Percentiles rank a stretch among this genome's conserved stretches.
Conservation (phyloP, 2,888 invertebrate genomes). For the Machimus atricapillus region DNA sequence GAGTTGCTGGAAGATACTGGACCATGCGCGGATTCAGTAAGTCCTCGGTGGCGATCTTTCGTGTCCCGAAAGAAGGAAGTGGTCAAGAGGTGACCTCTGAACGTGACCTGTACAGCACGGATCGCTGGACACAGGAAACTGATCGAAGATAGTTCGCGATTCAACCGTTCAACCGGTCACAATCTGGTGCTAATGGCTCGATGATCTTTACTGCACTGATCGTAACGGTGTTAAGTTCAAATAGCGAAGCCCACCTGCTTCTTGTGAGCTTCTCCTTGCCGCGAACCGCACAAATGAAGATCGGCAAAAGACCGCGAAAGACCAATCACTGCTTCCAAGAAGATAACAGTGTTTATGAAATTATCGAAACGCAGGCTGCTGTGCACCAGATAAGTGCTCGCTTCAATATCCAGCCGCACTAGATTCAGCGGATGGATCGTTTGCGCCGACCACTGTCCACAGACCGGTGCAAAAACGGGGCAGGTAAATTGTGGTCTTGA, state of each 20-base stretch:
- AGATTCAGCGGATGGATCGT: not conserved
- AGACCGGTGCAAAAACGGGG: not conserved
- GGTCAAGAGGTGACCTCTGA: not conserved
- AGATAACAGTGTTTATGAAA: slow-evolving; percentile 23
- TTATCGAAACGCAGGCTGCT: slow-evolving; percentile 1
- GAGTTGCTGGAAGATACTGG: not conserved
- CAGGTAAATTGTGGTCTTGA: not conserved
- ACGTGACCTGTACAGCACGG: not conserved
- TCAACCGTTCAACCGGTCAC: not conserved
- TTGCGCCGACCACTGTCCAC: not conserved
- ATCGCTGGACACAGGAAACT: not conserved
- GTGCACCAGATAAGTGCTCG: not conserved
- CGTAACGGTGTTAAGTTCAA: slow-evolving; percentile 7
- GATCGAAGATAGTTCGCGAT: not conserved
- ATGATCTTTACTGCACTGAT: slow-evolving; percentile 33
- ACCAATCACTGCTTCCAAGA: not conserved
- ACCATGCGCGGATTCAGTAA: not conserved
- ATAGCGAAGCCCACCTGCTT: not conserved
- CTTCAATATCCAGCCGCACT: not conserved
- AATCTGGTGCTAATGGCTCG: slow-evolving; percentile 7
- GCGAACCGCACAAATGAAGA: slow-evolving; percentile 6
- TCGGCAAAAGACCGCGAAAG: not conserved
- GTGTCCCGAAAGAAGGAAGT: not conserved
- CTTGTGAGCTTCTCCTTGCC: not conserved
- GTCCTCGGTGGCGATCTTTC: not conserved